Evolutionary conservation across 2,797 vertebrate genomes (phyloP).

Genomic region (Columba guinea): DNA sequence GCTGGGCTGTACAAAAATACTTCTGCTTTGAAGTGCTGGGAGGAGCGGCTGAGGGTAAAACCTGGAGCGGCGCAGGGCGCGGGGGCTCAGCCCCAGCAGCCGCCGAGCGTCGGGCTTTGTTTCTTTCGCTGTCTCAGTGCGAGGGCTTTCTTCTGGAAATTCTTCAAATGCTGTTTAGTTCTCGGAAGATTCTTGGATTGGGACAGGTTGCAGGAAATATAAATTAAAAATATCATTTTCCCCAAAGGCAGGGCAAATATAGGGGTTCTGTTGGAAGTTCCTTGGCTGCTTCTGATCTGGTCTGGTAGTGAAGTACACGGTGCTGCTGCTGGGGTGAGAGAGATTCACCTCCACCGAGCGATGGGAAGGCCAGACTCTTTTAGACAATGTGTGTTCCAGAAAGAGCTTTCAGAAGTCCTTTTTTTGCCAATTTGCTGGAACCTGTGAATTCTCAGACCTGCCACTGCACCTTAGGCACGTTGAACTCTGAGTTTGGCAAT

Average conservation of each 20-base stretch:
- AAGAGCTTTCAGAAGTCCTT: not conserved
- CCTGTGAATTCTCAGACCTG: not conserved
- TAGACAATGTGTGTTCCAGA: not conserved
- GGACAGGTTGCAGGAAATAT: not conserved
- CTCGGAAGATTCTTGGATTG: not conserved
- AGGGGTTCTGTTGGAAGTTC: not conserved
- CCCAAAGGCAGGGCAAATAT: not conserved
- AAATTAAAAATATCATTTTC: not conserved
- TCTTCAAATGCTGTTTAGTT: not conserved
- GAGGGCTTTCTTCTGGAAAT: not conserved
- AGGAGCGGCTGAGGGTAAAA: constrained; percentile 76
- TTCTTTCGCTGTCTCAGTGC: too few species aligned
- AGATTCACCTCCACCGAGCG: not conserved
- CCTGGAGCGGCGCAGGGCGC: constrained; percentile 58
- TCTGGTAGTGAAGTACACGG: not conserved
- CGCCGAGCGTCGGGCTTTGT: too few species aligned
- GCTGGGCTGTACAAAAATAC: constrained; percentile 81
- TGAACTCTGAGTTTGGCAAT: not conserved
- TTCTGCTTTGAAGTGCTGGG: constrained; percentile 79
- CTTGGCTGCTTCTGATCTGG: not conserved
- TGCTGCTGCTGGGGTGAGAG: not conserved
- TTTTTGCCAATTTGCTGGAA: not conserved
- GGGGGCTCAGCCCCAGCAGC: not conserved
- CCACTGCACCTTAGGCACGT: not conserved
- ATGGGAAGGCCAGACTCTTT: not conserved